Base-by-base conservation (phyloP, 1,140 invertebrate species). In the Onthophagus taurus region DNA sequence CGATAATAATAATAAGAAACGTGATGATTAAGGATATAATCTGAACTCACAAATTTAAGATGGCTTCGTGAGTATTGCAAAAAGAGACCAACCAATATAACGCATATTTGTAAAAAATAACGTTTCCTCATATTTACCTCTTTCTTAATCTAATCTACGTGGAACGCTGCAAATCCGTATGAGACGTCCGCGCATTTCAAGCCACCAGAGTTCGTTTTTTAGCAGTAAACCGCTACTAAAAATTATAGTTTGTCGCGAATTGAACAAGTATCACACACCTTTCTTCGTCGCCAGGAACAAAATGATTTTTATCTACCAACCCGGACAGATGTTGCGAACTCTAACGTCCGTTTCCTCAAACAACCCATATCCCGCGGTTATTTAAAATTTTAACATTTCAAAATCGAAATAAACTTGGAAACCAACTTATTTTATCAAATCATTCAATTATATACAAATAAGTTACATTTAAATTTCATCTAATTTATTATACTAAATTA, bases 121-220 rank as follows among this genome's bases (percentile, higher is more conserved):
- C n/a, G n/a, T n/a, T n/a, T n/a, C n/a, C 16, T 21, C 23, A 41
- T 41, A 41, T 41, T 41, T 41, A 41, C 38, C 38, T 41, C 29
- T 19, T 9, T 41, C 23, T 41, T 41, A 41, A 29, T 41, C 24
- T 41, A 17, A 24, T 19, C 24, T 21, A 26, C 24, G 12, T 13
- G 17, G 29, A 16, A 41, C 38, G 38, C n/a, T 29, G 38, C 16
- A 30, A 13, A 41, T 14, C 21, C 23, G 38, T 41, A 41, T 41
- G 18, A 41, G 29, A 41, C 23, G 23, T 30, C 17, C 24, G 29
- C 29, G 14, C 38, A 41, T 41, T 41, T 41, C 38, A n/a, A n/a
- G n/a, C n/a, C n/a, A n/a, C n/a, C n/a, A n/a, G n/a, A n/a, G n/a
- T n/a, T n/a, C n/a, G n/a, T n/a, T n/a, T n/a, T n/a, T n/a, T n/a